Base-by-base conservation (phyloP, 2,888 invertebrate species). In the Pammene aurita region DNA sequence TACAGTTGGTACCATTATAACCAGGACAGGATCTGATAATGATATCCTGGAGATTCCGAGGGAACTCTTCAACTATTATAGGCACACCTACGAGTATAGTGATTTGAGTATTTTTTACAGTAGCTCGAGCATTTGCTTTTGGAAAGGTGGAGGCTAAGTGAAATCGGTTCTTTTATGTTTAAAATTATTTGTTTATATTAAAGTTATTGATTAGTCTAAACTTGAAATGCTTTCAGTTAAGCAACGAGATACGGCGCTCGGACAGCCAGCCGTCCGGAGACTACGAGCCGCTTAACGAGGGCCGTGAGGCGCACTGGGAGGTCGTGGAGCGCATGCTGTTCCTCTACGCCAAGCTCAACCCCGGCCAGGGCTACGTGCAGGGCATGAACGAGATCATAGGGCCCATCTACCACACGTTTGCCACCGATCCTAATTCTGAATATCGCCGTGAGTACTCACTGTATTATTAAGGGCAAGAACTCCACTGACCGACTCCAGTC, bases 321-420 rank as follows among this genome's bases (percentile, higher is more conserved):
- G 98, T 99, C 5, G 97, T 98, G 0, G 98, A 99, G 85, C 93
- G 99, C 71, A 98, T 99, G 86, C 93, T 99, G 69, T 99, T 99
- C 89, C 94, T 99, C 0, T 99, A 99, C 86, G 98, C 98, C 0
- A 99, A 99, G 91, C 93, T 99, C 13, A 99, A 99, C 93, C 98
- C 99, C 0, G 99, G 99, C 0, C 98, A 99, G 84, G 96, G 98
- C 11, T 97, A 97, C 83, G 97, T 98, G 0, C 97, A 99, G 92
- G 99, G 99, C 65, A 99, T 99, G 99, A 99, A 99, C 91, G 99
- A 99, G 90, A 98, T 99, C 78, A 96, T 99, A 55, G 99, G 99
- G 0, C 99, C 99, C 7, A 98, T 99, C 80, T 99, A 99, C 90
- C 98, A 98, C 88, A 96, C 98, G 0, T 98, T 99, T 88, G 99